A percentile compares a stretch with the other conserved stretches of the same genome.
Conservation (phyloP, 2,888 invertebrate species). For the Catocala fraxini region DNA sequence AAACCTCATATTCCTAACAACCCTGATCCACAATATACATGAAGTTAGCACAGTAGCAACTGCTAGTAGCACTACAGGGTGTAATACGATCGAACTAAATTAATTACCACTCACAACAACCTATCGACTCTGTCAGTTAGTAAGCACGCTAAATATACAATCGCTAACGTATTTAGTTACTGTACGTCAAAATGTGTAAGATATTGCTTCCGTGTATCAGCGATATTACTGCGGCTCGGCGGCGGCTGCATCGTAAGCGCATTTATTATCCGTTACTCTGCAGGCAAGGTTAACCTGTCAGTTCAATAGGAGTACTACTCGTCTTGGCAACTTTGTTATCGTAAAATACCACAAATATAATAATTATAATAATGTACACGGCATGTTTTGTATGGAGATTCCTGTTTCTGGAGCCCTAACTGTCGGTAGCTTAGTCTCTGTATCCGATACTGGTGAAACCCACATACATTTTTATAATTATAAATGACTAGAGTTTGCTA, state of each 20-base stretch:
- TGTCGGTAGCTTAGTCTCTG: too few relatives aligned
- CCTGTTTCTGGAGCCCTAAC: too few relatives aligned
- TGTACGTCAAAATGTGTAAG: conserved; percentile 34
- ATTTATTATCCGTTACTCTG: conserved; percentile 1
- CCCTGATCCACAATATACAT: not conserved
- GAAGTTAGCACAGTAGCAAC: conserved; percentile 3
- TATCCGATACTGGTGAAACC: too few relatives aligned
- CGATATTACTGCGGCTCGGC: conserved; percentile 12
- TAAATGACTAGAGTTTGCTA: too few relatives aligned
- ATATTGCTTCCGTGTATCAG: conserved; percentile 47
- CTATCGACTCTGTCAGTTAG: conserved; percentile 62
- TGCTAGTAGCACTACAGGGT: conserved; percentile 36
- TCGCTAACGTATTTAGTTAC: conserved; percentile 44
- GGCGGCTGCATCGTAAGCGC: conserved; percentile 4
- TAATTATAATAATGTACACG: too few relatives aligned
- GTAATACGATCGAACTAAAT: conserved; percentile 54
- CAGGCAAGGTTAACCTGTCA: not conserved
- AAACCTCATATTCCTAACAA: not conserved
- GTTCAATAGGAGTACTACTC: too few relatives aligned
- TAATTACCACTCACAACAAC: conserved; percentile 61
- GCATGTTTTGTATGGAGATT: too few relatives aligned
- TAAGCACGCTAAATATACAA: conserved; percentile 40
- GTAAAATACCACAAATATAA: too few relatives aligned
- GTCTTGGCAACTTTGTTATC: too few relatives aligned
- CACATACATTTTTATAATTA: too few relatives aligned